Evolutionary conservation across 1,140 invertebrate genomes (phyloP).

Genomic region (Drosophila ercepeae): DNA sequence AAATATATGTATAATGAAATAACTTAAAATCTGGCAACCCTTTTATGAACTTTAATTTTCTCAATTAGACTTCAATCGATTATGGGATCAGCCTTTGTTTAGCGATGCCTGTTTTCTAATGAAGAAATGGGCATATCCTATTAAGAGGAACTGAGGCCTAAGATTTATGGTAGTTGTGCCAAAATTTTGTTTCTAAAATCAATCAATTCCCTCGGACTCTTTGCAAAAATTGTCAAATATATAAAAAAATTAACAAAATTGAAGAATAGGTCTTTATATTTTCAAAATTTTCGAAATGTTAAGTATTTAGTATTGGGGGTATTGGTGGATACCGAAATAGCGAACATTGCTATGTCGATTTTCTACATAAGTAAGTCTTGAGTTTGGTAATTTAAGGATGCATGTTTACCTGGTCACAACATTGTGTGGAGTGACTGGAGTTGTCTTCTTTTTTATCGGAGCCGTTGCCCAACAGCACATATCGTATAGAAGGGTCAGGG

Average conservation of each 20-base stretch:
- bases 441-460: conserved; percentile 43
- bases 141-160: too few species aligned
- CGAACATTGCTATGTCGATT: neutral
- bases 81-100: too few species aligned
- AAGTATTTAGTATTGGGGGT: neutral
- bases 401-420: neutral
- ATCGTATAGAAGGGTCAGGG: conserved; percentile 39
- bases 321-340: neutral
- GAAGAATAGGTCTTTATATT: neutral
- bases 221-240: neutral
- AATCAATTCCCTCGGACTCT: too few species aligned
- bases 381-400: conserved; percentile 1
- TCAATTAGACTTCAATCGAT: too few species aligned
- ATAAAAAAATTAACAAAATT: neutral
- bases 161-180: too few species aligned
- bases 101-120: too few species aligned
- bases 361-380: neutral
- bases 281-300: neutral
- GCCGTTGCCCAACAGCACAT: conserved; percentile 57
- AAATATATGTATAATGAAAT: too few species aligned
- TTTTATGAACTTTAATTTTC: too few species aligned
- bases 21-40: too few species aligned
- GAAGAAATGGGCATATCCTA: too few species aligned
- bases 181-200: too few species aligned
- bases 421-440: conserved; percentile 17